phyloP scores from a whole-genome alignment of 2,797 vertebrate species.

The Hippocampus kuda region DNA sequence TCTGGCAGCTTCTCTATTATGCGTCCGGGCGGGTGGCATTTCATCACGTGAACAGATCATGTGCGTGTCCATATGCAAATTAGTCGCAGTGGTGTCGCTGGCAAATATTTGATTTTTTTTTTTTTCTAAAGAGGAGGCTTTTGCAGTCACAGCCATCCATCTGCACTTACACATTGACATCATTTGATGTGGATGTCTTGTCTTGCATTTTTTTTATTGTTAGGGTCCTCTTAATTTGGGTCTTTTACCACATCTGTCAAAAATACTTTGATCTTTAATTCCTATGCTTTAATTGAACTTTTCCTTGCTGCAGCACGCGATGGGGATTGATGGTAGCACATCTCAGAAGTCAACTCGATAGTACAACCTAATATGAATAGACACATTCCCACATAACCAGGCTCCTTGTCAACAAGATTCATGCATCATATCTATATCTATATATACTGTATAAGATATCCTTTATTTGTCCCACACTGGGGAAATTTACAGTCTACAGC shows the following conservation, averaged over 20 bases:
- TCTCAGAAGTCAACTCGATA: neutral
- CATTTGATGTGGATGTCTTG: neutral
- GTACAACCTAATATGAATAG: neutral
- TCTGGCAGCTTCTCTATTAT: slow-evolving; percentile 67
- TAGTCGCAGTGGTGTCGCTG: neutral
- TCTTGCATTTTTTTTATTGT: neutral
- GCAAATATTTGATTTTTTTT: neutral
- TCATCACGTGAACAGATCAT: slow-evolving; percentile 61
- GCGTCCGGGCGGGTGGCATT: slow-evolving; percentile 51
- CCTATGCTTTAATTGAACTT: neutral
- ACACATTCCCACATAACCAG: neutral
- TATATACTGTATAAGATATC: too few species aligned
- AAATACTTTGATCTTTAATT: neutral
- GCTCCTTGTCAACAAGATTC: neutral
- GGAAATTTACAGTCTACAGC: too few species aligned
- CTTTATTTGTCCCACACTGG: too few species aligned
- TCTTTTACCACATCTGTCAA: too few species aligned
- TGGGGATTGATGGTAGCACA: neutral
- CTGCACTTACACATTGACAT: neutral
- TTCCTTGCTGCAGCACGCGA: neutral
- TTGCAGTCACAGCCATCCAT: neutral
- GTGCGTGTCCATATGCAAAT: slow-evolving; percentile 41
- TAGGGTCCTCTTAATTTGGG: too few species aligned
- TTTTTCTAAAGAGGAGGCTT: neutral
- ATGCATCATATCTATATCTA: neutral